Evolutionary conservation across 2,888 invertebrate species (phyloP), one percentile per base, ranked within the genome.

Genomic region (Cosmopolites sordidus): DNA sequence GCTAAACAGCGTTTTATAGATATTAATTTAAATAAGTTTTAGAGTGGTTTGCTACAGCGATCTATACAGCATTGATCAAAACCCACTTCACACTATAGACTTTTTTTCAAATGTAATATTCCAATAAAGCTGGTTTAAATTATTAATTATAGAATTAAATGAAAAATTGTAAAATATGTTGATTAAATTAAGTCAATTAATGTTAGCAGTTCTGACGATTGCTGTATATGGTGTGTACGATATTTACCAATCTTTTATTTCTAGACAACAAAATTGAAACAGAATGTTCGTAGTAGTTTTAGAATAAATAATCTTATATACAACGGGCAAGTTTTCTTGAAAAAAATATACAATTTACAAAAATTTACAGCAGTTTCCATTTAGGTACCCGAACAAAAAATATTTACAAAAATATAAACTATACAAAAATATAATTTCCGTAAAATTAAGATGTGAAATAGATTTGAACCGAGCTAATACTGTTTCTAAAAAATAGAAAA

Each of bases 281-380:
- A 40, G 17, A 33, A 12, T 11, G 33, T 33, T 33, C 33, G 11
- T 12, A 33, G 12, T 12, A 33, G 33, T 33, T 33, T 33, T 22
- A 51, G 40, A 53, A 51, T 56, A 54, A 56, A 53, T 58, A 57
- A 58, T 54, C 52, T 59, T 64, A 66, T 63, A 48, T 64, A 66
- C 63, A 66, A 58, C 58, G 53, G 66, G 67, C 67, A 66, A 66
- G 66, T 63, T 59, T 52, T 51, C 45, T 43, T 53, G 46, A 61
- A 64, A 48, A 53, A 18, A 61, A 64, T 65, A 52, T 63, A 64
- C 62, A 65, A 64, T 67, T 64, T 67, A 64, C 63, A 69, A 56
- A 64, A 68, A 64, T 65, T 62, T 66, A 66, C 64, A 66, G 53
- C 17, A 56, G 53, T 51, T 54, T 56, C 51, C 53, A 51, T 50